Evolutionary conservation across 2,113 vertebrate genomes (phyloP).

Genomic region (Pungitius pungitius): DNA sequence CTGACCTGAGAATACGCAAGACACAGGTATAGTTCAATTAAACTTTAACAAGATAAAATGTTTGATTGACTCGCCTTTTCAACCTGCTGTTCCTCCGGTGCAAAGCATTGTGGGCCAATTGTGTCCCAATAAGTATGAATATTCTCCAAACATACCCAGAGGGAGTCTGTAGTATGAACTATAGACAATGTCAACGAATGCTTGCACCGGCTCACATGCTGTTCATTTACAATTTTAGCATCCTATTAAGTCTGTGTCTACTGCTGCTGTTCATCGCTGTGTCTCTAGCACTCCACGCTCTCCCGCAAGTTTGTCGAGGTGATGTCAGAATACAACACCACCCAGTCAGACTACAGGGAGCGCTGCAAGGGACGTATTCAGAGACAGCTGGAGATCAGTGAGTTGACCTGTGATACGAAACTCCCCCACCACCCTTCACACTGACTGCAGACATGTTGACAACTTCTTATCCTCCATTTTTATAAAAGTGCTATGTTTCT

Average conservation of each 20-base stretch:
- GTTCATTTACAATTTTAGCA: constrained; percentile 2
- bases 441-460: constrained; percentile 2
- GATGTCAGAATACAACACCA: constrained; percentile 94
- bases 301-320: constrained; percentile 94
- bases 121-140: background rate
- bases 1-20: constrained; percentile 96
- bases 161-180: background rate
- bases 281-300: constrained; percentile 87
- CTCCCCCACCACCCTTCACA: background rate
- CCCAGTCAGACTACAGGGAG: constrained; percentile 94
- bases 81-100: background rate
- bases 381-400: constrained; percentile 94
- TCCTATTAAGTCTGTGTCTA: background rate
- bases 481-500: background rate
- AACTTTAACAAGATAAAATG: background rate
- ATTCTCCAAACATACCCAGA: background rate
- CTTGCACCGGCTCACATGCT: background rate
- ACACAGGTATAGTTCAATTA: constrained; percentile 85
- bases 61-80: background rate
- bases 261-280: background rate
- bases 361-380: constrained; percentile 94
- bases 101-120: background rate
- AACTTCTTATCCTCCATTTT: background rate
- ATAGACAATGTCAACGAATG: background rate
- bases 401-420: constrained; percentile 64